Conservation (phyloP, 2,888 invertebrate genomes). For the Entomobrya multifasciata region DNA sequence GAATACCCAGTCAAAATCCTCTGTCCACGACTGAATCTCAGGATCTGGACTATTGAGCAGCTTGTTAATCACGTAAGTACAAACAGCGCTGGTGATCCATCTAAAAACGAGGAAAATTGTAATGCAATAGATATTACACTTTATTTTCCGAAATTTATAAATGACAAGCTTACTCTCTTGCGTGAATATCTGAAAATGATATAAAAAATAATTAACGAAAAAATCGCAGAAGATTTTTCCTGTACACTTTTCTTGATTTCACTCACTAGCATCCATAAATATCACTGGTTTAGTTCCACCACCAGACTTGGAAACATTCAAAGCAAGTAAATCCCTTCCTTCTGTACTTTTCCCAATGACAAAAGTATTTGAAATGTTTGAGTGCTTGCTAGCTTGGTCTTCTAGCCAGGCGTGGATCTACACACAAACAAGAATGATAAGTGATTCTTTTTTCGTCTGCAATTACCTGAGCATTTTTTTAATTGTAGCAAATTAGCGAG, state of each 20-base stretch:
- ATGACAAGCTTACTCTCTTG: slow-evolving; percentile 85
- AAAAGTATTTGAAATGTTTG: slow-evolving; percentile 83
- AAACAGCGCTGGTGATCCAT: slow-evolving; percentile 88
- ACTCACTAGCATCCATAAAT: slow-evolving; percentile 81
- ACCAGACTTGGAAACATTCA: slow-evolving; percentile 74
- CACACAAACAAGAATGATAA: no score
- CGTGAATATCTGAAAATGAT: slow-evolving; percentile 73
- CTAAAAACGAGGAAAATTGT: slow-evolving; percentile 1
- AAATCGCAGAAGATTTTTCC: no score
- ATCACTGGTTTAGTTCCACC: slow-evolving; percentile 80
- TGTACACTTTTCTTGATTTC: no score
- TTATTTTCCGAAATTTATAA: slow-evolving; percentile 15
- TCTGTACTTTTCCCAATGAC: slow-evolving; percentile 84
- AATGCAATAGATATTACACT: background rate
- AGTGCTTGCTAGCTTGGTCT: slow-evolving; percentile 82
- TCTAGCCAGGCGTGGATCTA: slow-evolving; percentile 85
- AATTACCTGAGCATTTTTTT: no score
- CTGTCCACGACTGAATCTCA: slow-evolving; percentile 84
- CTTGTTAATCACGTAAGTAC: slow-evolving; percentile 87
- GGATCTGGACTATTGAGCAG: slow-evolving; percentile 85
- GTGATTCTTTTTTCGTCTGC: no score
- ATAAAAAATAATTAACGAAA: slow-evolving; percentile 11
- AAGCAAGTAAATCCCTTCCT: slow-evolving; percentile 81
- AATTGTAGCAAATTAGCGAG: no score
- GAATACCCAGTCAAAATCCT: slow-evolving; percentile 87